These are phyloP conservation scores for Ferdinandea cuprea DNA, from an alignment of 2,888 invertebrate species.

Conservation along the genomic window DNA sequence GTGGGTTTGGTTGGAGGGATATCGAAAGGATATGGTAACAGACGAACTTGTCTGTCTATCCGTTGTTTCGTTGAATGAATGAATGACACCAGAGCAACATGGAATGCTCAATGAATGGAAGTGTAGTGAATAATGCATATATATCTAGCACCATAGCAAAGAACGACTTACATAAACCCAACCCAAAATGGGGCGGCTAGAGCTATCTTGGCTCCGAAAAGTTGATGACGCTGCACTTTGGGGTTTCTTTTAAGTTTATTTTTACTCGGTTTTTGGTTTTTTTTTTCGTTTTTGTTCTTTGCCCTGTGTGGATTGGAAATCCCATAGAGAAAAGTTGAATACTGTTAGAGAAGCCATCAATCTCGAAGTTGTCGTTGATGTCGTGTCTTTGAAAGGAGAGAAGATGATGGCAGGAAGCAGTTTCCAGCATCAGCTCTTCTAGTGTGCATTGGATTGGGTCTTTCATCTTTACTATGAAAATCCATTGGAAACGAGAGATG, in stretches of 20 bases:
- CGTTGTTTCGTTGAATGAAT: slow-evolving; percentile 68
- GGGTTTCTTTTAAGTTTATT: slow-evolving; percentile 43
- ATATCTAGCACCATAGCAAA: background rate
- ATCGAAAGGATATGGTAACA: slow-evolving; percentile 55
- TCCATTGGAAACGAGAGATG: slow-evolving; percentile 32
- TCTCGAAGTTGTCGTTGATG: slow-evolving; percentile 61
- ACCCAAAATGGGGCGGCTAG: slow-evolving; percentile 3
- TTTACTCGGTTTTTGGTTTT: no score
- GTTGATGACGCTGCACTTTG: slow-evolving; percentile 69
- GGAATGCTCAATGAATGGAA: slow-evolving; percentile 66
- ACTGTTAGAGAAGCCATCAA: slow-evolving; percentile 73
- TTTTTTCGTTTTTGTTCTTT: background rate
- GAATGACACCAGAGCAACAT: slow-evolving; percentile 60
- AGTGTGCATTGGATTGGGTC: background rate
- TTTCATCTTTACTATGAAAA: slow-evolving; percentile 20
- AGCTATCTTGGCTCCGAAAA: slow-evolving; percentile 63
- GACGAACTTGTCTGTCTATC: slow-evolving; percentile 68
- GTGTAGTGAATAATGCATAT: slow-evolving; percentile 44
- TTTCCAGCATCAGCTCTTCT: background rate
- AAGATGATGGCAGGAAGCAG: slow-evolving; percentile 23
- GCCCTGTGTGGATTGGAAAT: slow-evolving; percentile 42
- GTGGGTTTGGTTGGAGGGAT: slow-evolving; percentile 6
- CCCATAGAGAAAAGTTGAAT: slow-evolving; percentile 60
- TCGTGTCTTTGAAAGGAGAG: slow-evolving; percentile 42
- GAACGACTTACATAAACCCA: background rate